These are phyloP conservation scores for Pungitius pungitius DNA, from an alignment of 2,113 vertebrate species.

Conservation along the genomic window DNA sequence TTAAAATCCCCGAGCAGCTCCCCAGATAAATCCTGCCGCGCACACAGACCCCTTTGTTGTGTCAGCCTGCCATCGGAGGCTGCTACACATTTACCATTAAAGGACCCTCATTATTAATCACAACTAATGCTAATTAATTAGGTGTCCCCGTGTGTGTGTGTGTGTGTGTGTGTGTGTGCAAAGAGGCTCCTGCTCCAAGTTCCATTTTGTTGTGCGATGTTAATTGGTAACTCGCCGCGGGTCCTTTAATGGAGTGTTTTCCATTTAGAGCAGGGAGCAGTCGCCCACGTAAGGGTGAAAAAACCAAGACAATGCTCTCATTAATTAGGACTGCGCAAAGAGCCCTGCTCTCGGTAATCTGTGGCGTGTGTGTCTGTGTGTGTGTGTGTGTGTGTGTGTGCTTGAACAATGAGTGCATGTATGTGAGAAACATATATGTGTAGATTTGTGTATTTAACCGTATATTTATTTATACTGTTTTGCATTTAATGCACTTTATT, in stretches of 20 bases:
- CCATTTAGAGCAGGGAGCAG: conserved; percentile 70
- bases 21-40: conserved; percentile 92
- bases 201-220: conserved; percentile 88
- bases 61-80: conserved; percentile 83
- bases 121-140: conserved; percentile 99
- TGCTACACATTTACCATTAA: conserved; percentile 92
- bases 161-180: conserved; percentile 47
- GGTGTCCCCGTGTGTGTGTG: conserved; percentile 67
- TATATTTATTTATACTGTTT: not conserved
- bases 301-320: conserved; percentile 69
- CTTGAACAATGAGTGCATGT: conserved; percentile 17
- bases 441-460: not conserved
- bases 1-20: conserved; percentile 94
- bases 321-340: conserved; percentile 77
- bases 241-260: conserved; percentile 84
- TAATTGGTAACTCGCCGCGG: conserved; percentile 89
- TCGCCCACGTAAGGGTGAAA: conserved; percentile 68
- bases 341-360: conserved; percentile 41
- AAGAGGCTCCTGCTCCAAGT: conserved; percentile 82
- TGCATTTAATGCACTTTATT: not conserved
- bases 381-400: conserved; percentile 9
- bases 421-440: conserved; percentile 10
- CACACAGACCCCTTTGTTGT: conserved; percentile 88
- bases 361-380: conserved; percentile 14
- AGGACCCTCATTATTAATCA: conserved; percentile 97